These are phyloP conservation scores for Mobula hypostoma DNA, from an alignment of 2,113 vertebrate species.

Conservation along the genomic window DNA sequence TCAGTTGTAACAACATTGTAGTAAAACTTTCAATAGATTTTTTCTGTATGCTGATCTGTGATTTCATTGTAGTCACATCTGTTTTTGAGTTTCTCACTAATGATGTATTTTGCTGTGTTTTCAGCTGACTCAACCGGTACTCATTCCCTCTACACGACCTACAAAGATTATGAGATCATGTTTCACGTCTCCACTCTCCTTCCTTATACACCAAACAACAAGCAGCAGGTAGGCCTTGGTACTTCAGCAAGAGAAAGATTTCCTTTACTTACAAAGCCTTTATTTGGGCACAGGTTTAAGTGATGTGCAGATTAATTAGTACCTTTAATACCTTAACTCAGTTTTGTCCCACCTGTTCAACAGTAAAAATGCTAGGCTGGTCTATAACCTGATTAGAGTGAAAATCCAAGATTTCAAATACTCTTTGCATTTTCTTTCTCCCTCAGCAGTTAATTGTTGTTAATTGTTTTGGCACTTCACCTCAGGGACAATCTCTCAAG, in stretches of 20 bases:
- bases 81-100: slow-evolving; percentile 19
- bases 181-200: slow-evolving; percentile 92
- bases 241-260: not conserved
- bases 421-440: not conserved
- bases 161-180: slow-evolving; percentile 96
- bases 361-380: not conserved
- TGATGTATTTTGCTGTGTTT: slow-evolving; percentile 38
- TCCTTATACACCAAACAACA: slow-evolving; percentile 93
- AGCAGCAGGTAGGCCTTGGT: slow-evolving; percentile 74
- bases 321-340: not conserved
- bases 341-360: not conserved
- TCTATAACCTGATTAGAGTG: not conserved
- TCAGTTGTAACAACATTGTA: not conserved
- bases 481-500: not conserved
- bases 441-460: not conserved
- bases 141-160: slow-evolving; percentile 86
- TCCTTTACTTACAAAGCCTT: not conserved
- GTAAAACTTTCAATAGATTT: not conserved
- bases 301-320: not conserved
- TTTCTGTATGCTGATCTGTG: not conserved
- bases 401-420: not conserved
- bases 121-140: slow-evolving; percentile 91
- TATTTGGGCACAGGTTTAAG: not conserved
- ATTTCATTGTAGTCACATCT: slow-evolving; percentile 21
- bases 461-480: not conserved